phyloP scores from a whole-genome alignment of 2,113 vertebrate genomes.

The Herpailurus yagouaroundi region DNA sequence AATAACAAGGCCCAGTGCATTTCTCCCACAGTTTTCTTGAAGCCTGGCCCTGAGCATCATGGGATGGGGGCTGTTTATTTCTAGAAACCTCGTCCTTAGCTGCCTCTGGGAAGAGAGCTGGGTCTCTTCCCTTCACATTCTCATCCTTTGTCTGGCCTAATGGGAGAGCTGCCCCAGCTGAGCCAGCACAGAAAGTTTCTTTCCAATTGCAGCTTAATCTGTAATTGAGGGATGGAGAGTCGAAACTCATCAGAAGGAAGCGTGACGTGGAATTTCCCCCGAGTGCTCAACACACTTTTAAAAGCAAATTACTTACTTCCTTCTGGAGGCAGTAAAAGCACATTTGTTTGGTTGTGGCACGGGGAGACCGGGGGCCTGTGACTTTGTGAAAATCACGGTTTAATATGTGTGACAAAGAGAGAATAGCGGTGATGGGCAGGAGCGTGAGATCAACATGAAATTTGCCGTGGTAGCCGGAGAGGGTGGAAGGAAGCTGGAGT shows the following conservation, averaged over 20 bases:
- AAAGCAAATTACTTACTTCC: slow-evolving; percentile 44
- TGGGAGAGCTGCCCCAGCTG: not conserved
- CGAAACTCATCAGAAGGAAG: slow-evolving; percentile 47
- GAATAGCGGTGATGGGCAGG: not conserved
- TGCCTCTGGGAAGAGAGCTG: not conserved
- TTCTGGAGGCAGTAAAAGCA: slow-evolving; percentile 11
- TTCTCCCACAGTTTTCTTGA: not conserved
- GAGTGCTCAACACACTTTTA: slow-evolving; percentile 49
- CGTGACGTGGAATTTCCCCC: not conserved
- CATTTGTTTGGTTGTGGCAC: not conserved
- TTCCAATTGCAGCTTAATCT: not conserved
- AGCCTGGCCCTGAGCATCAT: not conserved
- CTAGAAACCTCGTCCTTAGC: not conserved
- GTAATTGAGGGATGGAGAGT: not conserved
- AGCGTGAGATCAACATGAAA: fast-evolving
- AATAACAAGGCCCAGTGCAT: fast-evolving
- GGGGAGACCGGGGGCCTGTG: not conserved
- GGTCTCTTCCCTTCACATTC: not conserved
- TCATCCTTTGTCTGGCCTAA: not conserved
- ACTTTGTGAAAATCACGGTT: not conserved
- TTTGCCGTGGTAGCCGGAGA: not conserved
- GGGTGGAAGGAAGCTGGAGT: not conserved
- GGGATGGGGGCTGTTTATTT: not conserved
- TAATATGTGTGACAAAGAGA: slow-evolving; percentile 16
- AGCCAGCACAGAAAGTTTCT: not conserved